Conservation (phyloP, 23 tunicate genomes). For the Halocynthia aurantium region DNA sequence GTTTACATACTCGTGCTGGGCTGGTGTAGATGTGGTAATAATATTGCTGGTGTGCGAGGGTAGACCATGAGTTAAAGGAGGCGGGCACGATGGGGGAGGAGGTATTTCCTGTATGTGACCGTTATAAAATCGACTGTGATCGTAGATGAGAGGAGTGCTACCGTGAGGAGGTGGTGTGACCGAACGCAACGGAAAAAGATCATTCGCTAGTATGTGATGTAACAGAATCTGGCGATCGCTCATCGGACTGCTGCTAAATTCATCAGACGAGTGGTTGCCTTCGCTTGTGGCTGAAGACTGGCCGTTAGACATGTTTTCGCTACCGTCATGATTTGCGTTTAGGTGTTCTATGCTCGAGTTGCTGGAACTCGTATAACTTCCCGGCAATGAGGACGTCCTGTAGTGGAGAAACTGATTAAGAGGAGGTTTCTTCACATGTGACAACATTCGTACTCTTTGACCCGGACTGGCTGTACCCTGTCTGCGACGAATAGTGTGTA, state of each 20-base stretch:
- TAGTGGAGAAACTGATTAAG: background rate
- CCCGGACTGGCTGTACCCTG: conserved; percentile 42
- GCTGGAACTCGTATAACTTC: conserved; percentile 61
- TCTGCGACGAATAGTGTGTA: conserved; percentile 15
- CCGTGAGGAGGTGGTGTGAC: too few species aligned
- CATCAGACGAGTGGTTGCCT: conserved; percentile 16
- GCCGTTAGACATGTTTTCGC: background rate
- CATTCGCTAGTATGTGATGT: too few species aligned
- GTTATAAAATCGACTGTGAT: too few species aligned
- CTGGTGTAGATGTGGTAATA: conserved; percentile 3
- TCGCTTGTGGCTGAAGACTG: conserved; percentile 14
- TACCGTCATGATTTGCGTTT: conserved; percentile 1
- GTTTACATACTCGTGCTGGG: conserved; percentile 39
- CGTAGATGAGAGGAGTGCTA: too few species aligned
- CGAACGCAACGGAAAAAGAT: too few species aligned
- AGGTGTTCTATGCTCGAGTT: conserved; percentile 62
- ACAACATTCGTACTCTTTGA: conserved; percentile 13
- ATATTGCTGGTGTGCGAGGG: too few species aligned
- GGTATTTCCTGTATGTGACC: too few species aligned
- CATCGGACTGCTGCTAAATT: conserved; percentile 37
- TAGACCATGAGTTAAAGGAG: too few species aligned
- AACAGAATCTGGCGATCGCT: background rate
- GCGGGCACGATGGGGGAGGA: too few species aligned
- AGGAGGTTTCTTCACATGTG: conserved; percentile 23
- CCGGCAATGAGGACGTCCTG: conserved; percentile 32